A percentile compares a stretch with the other conserved stretches of the same genome.
These are phyloP conservation scores for Exephanes ischioxanthus DNA, from an alignment of 2,888 invertebrate species.

Conservation along the genomic window DNA sequence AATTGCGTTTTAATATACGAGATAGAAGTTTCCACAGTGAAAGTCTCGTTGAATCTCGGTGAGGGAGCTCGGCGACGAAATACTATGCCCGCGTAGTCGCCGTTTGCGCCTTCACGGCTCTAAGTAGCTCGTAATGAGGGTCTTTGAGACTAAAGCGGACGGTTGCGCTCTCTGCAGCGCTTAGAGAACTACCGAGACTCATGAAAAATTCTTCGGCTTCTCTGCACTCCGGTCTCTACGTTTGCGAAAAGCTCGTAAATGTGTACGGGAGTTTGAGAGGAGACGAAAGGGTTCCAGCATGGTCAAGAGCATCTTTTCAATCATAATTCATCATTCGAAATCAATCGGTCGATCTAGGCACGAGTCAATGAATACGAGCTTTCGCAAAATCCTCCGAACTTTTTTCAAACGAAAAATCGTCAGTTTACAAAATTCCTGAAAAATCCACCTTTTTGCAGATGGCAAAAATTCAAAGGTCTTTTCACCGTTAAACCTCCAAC, in stretches of 20 bases:
- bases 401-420: not conserved
- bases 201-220: not conserved
- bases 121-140: constrained; percentile 26
- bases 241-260: not conserved
- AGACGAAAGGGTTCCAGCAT: not conserved
- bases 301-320: not conserved
- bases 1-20: not conserved
- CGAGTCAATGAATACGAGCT: not conserved
- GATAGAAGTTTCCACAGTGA: not conserved
- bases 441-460: not conserved
- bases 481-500: too few species aligned
- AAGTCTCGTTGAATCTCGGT: not conserved
- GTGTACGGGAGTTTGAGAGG: not conserved
- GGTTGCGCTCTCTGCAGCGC: not conserved
- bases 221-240: not conserved
- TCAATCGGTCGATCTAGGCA: not conserved
- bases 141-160: not conserved
- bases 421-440: not conserved
- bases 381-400: not conserved
- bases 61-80: not conserved
- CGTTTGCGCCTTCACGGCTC: not conserved
- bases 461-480: too few species aligned
- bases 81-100: not conserved
- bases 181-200: not conserved
- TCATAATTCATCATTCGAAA: not conserved